These are phyloP conservation scores for Odontophorus gujanensis DNA, from an alignment of 2,113 vertebrate genomes.

Conservation along the genomic window DNA sequence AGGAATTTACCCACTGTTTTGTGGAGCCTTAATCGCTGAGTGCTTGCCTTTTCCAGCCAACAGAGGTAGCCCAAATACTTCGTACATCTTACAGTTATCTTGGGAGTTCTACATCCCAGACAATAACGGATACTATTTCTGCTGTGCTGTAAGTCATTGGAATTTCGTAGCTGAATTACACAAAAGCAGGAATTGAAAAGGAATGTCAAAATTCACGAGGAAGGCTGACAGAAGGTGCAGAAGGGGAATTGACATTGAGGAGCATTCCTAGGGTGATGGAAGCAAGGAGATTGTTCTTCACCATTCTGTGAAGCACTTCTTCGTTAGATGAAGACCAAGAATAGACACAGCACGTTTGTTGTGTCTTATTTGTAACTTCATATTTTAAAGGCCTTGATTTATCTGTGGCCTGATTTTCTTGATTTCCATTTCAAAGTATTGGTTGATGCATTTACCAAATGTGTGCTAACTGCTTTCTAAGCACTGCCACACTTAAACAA, in stretches of 20 bases:
- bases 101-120: not conserved
- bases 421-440: not conserved
- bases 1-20: not conserved
- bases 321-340: too few species aligned
- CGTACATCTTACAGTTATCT: fast-evolving
- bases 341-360: not conserved
- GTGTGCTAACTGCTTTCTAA: not conserved
- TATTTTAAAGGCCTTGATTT: not conserved
- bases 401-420: not conserved
- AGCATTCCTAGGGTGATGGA: not conserved
- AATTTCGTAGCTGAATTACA: not conserved
- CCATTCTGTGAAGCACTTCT: not conserved
- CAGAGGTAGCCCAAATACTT: not conserved
- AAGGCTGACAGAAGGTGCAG: not conserved
- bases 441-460: constrained; percentile 20
- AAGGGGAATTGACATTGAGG: not conserved
- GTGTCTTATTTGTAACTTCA: not conserved
- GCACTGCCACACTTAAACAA: constrained; percentile 19
- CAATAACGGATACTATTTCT: not conserved
- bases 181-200: not conserved
- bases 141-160: fast-evolving
- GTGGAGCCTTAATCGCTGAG: not conserved
- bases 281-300: not conserved
- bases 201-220: not conserved
- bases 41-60: not conserved